These are phyloP conservation scores for Eupithecia inturbata DNA, from an alignment of 2,888 invertebrate genomes.

Conservation along the genomic window DNA sequence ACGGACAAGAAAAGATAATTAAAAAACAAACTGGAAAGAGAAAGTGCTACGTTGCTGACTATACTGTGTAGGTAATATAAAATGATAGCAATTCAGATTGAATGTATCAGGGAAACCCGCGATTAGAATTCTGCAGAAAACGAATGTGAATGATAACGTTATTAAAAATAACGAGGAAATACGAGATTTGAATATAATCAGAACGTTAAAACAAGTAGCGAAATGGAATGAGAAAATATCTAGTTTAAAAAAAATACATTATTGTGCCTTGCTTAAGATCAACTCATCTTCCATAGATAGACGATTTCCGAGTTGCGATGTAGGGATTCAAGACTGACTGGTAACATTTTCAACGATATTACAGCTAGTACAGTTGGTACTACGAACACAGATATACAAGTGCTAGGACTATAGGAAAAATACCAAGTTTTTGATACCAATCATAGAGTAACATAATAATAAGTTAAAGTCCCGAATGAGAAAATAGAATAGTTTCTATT, in stretches of 20 bases:
- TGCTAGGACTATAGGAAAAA: background rate
- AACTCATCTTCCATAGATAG: constrained; percentile 16
- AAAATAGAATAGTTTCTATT: constrained; percentile 15
- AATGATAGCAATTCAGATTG: background rate
- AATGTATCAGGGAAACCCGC: background rate
- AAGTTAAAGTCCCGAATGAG: constrained; percentile 18
- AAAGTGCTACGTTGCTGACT: background rate
- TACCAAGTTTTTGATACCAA: constrained; percentile 19
- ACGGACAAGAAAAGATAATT: background rate
- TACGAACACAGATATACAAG: background rate
- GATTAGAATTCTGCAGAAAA: background rate
- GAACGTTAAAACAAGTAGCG: background rate
- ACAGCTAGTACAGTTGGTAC: constrained; percentile 2
- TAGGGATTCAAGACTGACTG: constrained; percentile 41
- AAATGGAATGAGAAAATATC: background rate
- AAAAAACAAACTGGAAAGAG: background rate
- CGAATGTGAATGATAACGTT: background rate
- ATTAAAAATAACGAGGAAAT: constrained; percentile 4
- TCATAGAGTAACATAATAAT: constrained; percentile 27
- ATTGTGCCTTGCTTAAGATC: constrained; percentile 43
- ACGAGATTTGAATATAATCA: background rate
- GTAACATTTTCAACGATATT: constrained; percentile 33
- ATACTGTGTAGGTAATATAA: background rate
- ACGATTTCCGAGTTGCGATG: constrained; percentile 26
- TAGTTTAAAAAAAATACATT: constrained; percentile 11